Base-by-base conservation (phyloP, 2,797 vertebrate species). In the Antrozous pallidus region DNA sequence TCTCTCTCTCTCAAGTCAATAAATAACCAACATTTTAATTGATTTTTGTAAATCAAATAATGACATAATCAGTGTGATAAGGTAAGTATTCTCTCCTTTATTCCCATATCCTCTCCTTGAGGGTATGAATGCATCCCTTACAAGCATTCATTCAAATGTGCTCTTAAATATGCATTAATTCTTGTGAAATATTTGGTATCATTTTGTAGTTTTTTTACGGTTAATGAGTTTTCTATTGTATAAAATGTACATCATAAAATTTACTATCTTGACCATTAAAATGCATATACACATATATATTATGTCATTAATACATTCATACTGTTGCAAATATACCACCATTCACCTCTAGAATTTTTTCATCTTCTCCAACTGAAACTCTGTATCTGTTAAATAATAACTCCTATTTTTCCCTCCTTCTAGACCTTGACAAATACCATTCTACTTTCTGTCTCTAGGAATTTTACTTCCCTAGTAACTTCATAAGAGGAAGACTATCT, bases 101-200 rank as follows among this genome's bases (percentile, higher is more conserved):
- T 74, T 82, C 42, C 26, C 28, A 78, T 11, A 42, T 28, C 36
- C 17, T 65, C 18, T 49, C 22, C 17, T 12, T 69, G n/a, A n/a
- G n/a, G n/a, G n/a, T n/a, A n/a, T n/a, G n/a, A n/a, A n/a, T n/a
- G n/a, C n/a, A n/a, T n/a, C 14, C 13, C 36, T 92, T 87, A 5
- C 49, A 28, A 16, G 33, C 38, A 54, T 3, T 75, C 20, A 36
- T 81, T 88, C 70, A 81, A 18, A 75, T 49, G 22, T 80, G 26
- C 77, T 90, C 77, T 88, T 85, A 91, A 93, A 61, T 85, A 69
- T 85, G 8, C 22, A 22, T 85, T 51, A 77, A 84, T 93, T 93
- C 38, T 75, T 88, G 28, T 71, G 69, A 91, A 78, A 65, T 94
- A 42, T 77, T 87, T 63, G 45, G 24, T 31, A 47, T 79, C 16